Evolutionary conservation across 2,888 invertebrate genomes (phyloP).

Genomic region (Lordiphosa andalusiaca): DNA sequence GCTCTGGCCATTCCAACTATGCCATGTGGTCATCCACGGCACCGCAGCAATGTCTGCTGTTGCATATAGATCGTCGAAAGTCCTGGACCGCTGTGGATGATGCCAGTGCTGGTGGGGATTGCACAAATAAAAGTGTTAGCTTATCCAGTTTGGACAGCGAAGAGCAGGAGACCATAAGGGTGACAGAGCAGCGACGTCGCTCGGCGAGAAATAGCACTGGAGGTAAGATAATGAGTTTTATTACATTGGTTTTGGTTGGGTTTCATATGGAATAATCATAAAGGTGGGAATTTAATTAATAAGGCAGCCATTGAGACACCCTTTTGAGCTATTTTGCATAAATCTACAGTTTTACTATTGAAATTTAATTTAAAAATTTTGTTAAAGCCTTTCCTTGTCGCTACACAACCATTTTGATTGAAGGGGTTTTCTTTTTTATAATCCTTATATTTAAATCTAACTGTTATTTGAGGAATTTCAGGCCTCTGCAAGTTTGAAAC

Average conservation of each 20-base stretch:
- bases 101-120: constrained; percentile 82
- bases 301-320: too few relatives aligned
- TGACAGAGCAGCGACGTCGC: constrained; percentile 81
- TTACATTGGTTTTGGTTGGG: constrained; percentile 4
- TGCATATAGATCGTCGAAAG: constrained; percentile 83
- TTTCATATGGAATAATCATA: constrained; percentile 10
- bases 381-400: too few relatives aligned
- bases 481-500: too few relatives aligned
- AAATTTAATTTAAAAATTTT: too few relatives aligned
- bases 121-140: constrained; percentile 84
- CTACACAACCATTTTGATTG: too few relatives aligned
- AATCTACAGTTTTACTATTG: too few relatives aligned
- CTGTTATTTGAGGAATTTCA: too few relatives aligned
- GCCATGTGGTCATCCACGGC: constrained; percentile 77
- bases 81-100: constrained; percentile 95
- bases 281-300: constrained; percentile 17
- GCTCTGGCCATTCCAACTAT: constrained; percentile 37
- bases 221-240: constrained; percentile 57
- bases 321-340: too few relatives aligned
- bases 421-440: too few relatives aligned
- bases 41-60: constrained; percentile 77
- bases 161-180: constrained; percentile 85
- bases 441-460: too few relatives aligned
- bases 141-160: constrained; percentile 92
- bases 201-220: constrained; percentile 82